Evolutionary conservation across 2,113 vertebrate species (phyloP).

Genomic region (Trochalopteron elliotii): DNA sequence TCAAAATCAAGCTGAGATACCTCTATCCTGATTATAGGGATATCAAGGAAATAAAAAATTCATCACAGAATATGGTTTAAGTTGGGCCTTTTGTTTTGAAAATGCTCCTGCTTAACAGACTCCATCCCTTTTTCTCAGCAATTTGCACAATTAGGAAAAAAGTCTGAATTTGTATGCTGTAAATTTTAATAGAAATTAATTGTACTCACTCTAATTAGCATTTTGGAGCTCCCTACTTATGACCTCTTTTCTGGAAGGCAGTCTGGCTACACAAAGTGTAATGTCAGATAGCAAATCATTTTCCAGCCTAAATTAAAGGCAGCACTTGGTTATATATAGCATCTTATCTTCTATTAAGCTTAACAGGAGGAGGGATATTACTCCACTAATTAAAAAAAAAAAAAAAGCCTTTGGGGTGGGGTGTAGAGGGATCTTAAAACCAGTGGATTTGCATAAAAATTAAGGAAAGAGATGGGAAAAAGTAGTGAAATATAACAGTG

Average conservation of each 20-base stretch:
- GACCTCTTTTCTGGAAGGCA: constrained; percentile 26
- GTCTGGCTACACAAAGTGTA: background rate
- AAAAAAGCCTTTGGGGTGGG: background rate
- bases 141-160: background rate
- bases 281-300: background rate
- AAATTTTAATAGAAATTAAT: constrained; percentile 18
- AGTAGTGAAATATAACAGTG: background rate
- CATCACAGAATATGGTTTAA: background rate
- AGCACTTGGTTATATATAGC: constrained; percentile 1
- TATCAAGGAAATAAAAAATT: background rate
- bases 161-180: background rate
- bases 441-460: background rate
- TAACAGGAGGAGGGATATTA: constrained; percentile 23
- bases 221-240: constrained; percentile 7
- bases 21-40: background rate
- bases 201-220: constrained; percentile 14
- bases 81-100: background rate
- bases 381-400: constrained; percentile 27
- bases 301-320: constrained; percentile 28
- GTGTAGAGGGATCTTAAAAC: background rate
- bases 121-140: background rate
- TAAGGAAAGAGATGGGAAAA: background rate
- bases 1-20: background rate
- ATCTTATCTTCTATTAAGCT: background rate
- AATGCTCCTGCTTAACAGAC: background rate